Evolutionary conservation across 2,113 vertebrate species (phyloP).

Genomic region (Carassius auratus): DNA sequence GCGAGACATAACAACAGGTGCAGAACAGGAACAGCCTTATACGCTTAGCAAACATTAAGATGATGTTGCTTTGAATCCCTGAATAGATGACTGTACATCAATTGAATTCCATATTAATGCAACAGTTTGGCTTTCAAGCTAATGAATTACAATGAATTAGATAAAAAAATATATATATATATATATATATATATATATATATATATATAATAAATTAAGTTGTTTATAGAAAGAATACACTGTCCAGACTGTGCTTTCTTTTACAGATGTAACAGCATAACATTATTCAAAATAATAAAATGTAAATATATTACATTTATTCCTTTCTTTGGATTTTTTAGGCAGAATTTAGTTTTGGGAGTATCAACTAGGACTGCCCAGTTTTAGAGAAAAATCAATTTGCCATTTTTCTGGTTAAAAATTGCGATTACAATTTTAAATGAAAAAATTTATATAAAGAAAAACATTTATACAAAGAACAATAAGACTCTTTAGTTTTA

Average conservation of each 20-base stretch:
- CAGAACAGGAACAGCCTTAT: background rate
- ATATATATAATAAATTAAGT: background rate
- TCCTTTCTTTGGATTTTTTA: background rate
- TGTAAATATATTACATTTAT: background rate
- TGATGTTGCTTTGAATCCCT: background rate
- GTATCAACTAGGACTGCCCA: background rate
- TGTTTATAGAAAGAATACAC: background rate
- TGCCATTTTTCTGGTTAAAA: background rate
- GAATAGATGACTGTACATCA: background rate
- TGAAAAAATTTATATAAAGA: background rate
- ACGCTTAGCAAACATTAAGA: constrained; percentile 2
- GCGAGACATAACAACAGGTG: constrained; percentile 7
- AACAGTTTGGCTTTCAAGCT: background rate
- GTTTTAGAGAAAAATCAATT: background rate
- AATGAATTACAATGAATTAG: background rate
- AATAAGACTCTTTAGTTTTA: background rate
- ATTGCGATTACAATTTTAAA: background rate
- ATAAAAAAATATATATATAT: background rate
- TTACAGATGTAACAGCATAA: background rate
- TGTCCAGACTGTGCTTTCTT: background rate
- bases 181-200: too few species aligned
- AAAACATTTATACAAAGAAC: background rate
- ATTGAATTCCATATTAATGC: background rate
- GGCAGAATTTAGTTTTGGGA: background rate
- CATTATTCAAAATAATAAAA: background rate